Base-by-base conservation (phyloP, 2,113 vertebrate genomes). In the Zootoca vivipara region DNA sequence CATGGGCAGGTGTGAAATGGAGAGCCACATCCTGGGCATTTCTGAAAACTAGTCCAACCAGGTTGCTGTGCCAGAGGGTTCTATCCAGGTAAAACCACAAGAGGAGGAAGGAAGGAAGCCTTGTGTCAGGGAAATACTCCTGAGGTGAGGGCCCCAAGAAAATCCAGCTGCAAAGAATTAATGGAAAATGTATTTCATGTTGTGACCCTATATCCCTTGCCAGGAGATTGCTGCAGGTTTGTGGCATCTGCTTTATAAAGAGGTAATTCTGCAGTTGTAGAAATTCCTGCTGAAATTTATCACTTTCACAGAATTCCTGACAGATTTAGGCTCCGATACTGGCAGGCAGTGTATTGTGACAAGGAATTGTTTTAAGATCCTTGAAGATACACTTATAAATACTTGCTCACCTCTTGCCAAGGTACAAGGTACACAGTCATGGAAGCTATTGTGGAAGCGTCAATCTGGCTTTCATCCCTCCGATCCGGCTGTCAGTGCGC, bases 11-110 rank as follows among this genome's bases (percentile, higher is more conserved):
- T 74, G 82, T 64, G 82, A 72, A 73, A 7, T 1, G 0, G 35
- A 83, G 58, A 87, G 73, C 82, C 22, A 58, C 13, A 67, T 81
- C 87, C 92, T 62, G 0, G 0, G 78, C 70, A 0, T 84, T 88
- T n/a, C 3, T 33, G 58, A 80, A 73, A 92, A 90, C 95, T 89
- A 89, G 91, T 92, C 88, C 30, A 87, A 35, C 88, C 0, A 90
- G 93, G 77, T 65, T 0, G 84, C n/a, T 0, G 0, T 80, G 92
- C 94, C 94, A 78, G 80, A 52, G 85, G 86, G 70, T 80, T 83
- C 52, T 20, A 65, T 78, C 67, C 91, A 86, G 87, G 84, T 6
- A 78, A 82, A 85, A 35, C 83, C 83, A 64, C 82, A 85, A 62
- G 0, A 93, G 92, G 26, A 89, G 91, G 85, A 56, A 26, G 42